Evolutionary conservation across 2,113 vertebrate species (phyloP), one percentile per base, ranked within the genome.

Genomic region (Sphaerodactylus townsendi): DNA sequence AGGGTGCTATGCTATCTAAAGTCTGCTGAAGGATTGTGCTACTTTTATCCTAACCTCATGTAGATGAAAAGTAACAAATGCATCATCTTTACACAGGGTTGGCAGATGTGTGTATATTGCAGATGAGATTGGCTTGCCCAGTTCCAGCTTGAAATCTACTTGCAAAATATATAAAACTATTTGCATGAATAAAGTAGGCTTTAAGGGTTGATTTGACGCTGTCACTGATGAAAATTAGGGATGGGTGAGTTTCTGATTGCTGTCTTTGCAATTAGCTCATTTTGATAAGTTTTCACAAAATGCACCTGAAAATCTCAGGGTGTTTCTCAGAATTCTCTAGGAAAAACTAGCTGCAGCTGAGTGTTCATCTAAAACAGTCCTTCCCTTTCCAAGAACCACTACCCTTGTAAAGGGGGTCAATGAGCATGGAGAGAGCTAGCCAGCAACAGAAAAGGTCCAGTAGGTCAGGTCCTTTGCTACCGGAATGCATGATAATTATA

Each of bases 41-140:
- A 87, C 71, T 87, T 88, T 87, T 90, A 87, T 68, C 53, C 48
- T 76, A 74, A 88, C 59, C 15, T 90, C 53, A n/a, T 11, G 48
- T 0, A 1, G 7, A 87, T 65, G 53, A 86, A 92, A 88, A 85
- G 50, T 35, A 91, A 64, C 5, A 92, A 64, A 86, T 50, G 77
- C 13, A 37, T 87, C 14, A 35, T 87, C 76, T 86, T 86, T 39
- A 69, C 74, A 21, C 1, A 69, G 17, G 81, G 44, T 9, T 68
- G 2, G 0, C 79, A 5, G n/a, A 62, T 0, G 0, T 33, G 2
- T n/a, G 10, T 75, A 44, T 75, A n/a, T 86, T 92, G 89, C 33
- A 53, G 50, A 17, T 68, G 44, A 88, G 48, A 84, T 77, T 23
- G 64, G 73, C 66, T 75, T 89, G n/a, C 3, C 64, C 2, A 37